phyloP scores from a whole-genome alignment of 2,888 invertebrate species.

The Amblyjoppa fuscipennis region DNA sequence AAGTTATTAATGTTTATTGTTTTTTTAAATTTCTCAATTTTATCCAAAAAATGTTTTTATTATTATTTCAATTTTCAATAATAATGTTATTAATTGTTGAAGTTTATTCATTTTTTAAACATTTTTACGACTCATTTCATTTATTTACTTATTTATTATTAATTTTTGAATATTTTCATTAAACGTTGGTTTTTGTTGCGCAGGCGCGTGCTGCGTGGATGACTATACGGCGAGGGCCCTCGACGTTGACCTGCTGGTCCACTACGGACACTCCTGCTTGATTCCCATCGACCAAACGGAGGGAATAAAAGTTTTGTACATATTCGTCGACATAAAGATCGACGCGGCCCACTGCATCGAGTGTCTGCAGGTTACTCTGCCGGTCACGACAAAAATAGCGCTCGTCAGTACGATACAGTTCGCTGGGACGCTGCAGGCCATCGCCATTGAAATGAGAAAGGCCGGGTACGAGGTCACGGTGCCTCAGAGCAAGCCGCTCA shows the following conservation, averaged over 20 bases:
- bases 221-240: conserved; percentile 97
- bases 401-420: conserved; percentile 99
- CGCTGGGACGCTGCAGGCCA: conserved; percentile 95
- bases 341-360: conserved; percentile 97
- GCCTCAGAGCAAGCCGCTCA: conserved; percentile 97
- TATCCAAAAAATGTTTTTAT: too few relatives aligned
- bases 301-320: conserved; percentile 96
- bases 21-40: not conserved
- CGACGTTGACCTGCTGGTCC: conserved; percentile 95
- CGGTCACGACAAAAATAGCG: conserved; percentile 89
- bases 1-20: not conserved
- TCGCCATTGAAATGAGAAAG: conserved; percentile 89
- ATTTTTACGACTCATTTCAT: not conserved
- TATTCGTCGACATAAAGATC: conserved; percentile 99
- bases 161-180: not conserved
- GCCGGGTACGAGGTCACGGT: conserved; percentile 90
- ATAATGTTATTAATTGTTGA: not conserved
- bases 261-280: conserved; percentile 99
- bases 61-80: not conserved
- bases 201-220: conserved; percentile 98
- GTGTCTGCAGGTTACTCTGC: conserved; percentile 92
- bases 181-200: conserved; percentile 43
- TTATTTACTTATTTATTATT: too few relatives aligned
- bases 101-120: not conserved
- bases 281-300: conserved; percentile 94